Conservation (phyloP, 2,113 vertebrate genomes). For the Atractosteus spatula region DNA sequence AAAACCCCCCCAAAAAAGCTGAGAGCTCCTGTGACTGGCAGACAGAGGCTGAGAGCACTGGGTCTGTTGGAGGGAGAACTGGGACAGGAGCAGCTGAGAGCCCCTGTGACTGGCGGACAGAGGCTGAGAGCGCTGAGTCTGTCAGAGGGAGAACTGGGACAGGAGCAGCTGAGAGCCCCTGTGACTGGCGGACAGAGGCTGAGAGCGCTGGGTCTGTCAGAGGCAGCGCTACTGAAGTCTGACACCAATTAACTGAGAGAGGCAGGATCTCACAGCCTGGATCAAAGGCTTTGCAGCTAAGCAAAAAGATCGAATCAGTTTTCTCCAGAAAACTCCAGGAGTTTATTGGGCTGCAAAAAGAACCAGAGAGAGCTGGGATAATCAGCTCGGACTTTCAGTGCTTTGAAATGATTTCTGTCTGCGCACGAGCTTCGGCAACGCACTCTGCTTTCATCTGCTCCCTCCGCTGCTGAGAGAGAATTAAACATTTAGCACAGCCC, state of each 20-base stretch:
- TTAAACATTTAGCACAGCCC: no score
- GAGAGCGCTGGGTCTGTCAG: slow-evolving; percentile 31
- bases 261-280: slow-evolving; percentile 36
- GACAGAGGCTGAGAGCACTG: slow-evolving; percentile 41
- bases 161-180: slow-evolving; percentile 31
- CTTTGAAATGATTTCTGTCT: neutral
- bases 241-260: slow-evolving; percentile 50
- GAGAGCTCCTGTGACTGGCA: no score
- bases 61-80: slow-evolving; percentile 33
- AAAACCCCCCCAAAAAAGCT: no score
- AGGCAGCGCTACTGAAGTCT: slow-evolving; percentile 37
- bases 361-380: slow-evolving; percentile 14
- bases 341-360: neutral
- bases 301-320: slow-evolving; percentile 44
- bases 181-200: slow-evolving; percentile 4
- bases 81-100: slow-evolving; percentile 37
- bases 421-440: neutral
- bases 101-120: no score
- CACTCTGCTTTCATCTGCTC: no score
- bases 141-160: slow-evolving; percentile 37
- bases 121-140: no score
- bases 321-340: slow-evolving; percentile 52
- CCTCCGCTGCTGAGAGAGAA: no score
- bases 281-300: slow-evolving; percentile 51
- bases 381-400: slow-evolving; percentile 31